These are phyloP conservation scores for Opisthocomus hoazin DNA, from an alignment of 2,113 vertebrate genomes.

Conservation along the genomic window DNA sequence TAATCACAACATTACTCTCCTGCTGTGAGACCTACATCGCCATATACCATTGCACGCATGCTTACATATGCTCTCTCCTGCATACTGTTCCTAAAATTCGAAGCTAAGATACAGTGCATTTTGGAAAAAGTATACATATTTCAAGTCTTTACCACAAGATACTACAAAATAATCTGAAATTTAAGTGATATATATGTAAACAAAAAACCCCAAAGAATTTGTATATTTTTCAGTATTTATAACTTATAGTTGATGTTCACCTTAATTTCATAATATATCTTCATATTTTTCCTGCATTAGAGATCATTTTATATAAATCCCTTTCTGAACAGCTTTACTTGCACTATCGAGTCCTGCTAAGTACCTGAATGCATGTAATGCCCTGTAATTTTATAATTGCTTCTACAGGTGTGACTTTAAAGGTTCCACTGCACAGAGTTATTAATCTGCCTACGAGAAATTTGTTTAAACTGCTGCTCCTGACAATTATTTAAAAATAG, in stretches of 20 bases:
- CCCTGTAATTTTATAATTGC: conserved; percentile 30
- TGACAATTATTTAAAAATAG: background rate
- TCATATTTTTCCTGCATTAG: background rate
- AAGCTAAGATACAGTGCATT: background rate
- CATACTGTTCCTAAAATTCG: background rate
- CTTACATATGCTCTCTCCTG: background rate
- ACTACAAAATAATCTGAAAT: background rate
- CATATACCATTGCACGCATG: background rate
- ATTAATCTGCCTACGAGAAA: background rate
- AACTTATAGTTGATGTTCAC: background rate
- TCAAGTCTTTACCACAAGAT: background rate
- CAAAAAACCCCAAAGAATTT: background rate
- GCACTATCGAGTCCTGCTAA: background rate
- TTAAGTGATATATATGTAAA: background rate
- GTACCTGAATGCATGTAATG: conserved; percentile 12
- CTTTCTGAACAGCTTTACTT: background rate
- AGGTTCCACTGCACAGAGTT: background rate
- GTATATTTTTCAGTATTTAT: background rate
- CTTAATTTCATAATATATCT: background rate
- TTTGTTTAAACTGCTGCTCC: conserved; percentile 20
- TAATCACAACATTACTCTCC: background rate
- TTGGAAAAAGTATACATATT: background rate
- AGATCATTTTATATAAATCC: background rate
- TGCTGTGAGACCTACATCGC: background rate
- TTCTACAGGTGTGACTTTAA: conserved; percentile 34